A percentile compares a stretch with the other conserved stretches of the same genome.
These are phyloP conservation scores for Cavia porcellus DNA, from an alignment of 2,113 vertebrate genomes.

Conservation along the genomic window DNA sequence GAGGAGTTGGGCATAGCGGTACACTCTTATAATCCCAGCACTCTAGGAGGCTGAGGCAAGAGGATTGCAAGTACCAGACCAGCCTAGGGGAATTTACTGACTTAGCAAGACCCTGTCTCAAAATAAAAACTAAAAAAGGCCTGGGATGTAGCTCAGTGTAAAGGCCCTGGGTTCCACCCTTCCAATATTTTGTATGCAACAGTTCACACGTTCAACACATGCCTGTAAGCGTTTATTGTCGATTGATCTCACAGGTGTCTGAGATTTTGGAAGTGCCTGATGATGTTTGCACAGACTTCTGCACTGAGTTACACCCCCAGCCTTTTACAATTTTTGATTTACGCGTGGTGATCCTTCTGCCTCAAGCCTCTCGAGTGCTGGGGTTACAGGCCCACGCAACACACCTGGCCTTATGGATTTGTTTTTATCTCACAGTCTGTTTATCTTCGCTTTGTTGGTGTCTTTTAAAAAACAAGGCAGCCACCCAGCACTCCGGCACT, in stretches of 20 bases:
- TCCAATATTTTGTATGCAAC: not conserved
- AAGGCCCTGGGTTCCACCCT: not conserved
- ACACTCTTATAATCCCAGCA: not conserved
- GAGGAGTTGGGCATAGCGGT: not conserved
- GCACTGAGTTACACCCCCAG: not conserved
- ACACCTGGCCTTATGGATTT: not conserved
- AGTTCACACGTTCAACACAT: not conserved
- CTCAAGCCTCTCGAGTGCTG: not conserved
- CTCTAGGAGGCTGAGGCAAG: not conserved
- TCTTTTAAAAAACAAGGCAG: not conserved
- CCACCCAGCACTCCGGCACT: not conserved
- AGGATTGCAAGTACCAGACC: not conserved
- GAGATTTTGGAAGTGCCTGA: not conserved
- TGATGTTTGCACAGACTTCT: not conserved
- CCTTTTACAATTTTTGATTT: not conserved
- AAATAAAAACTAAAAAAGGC: not conserved
- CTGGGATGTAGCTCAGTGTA: not conserved
- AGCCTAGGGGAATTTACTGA: not conserved
- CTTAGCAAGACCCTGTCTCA: not conserved
- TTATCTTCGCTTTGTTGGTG: constrained; percentile 31
- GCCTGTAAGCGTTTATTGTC: not conserved
- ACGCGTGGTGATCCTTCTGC: not conserved
- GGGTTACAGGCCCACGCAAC: not conserved
- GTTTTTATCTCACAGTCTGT: not conserved
- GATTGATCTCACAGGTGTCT: not conserved